Base-by-base conservation (phyloP, 1,140 invertebrate species). In the Pseudomyrmex pallidus region DNA sequence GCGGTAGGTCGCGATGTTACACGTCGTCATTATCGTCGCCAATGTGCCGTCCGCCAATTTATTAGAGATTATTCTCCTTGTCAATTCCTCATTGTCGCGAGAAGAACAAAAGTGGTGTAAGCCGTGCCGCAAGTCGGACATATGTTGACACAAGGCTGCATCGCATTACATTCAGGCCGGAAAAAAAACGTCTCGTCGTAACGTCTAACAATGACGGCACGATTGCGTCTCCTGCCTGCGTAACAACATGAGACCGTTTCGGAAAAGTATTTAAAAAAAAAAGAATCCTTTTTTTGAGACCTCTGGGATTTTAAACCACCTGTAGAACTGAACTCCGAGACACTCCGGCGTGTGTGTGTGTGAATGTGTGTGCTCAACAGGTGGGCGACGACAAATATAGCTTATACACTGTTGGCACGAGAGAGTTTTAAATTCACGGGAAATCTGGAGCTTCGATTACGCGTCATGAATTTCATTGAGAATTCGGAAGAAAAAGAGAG, bases 1-100 rank as follows among this genome's bases (percentile, higher is more conserved):
- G 93, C 92, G 92, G 93, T 94, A 94, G 93, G 93, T 93, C 91
- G 91, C 85, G 90, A 70, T 84, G 35, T 35, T 35, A 89, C 89
- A 87, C 80, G 76, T 13, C 50, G 62, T 35, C 35, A 7, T 35
- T 35, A 5, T 35, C 35, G 35, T 7, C 74, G 50, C 56, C 54
- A 87, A 88, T 67, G 44, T 56, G 22, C 87, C 7, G 85, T 90
- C 89, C 76, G 64, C 84, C 89, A 84, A 91, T 93, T 93, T 92
- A 92, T 92, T 90, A 85, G 85, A 87, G 64, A 83, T 87, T 59
- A 70, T 85, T 83, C 56, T 61, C n/a, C 35, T 35, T 25, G 25
- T 61, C 85, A 62, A 68, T 86, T 83, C n/a, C 2, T n/a, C 2
- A 20, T 59, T 17, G 25, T 20, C 59, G 50, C 4, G 48, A 54